Percentiles rank a stretch among this genome's conserved stretches.
Conservation (phyloP, 2,888 invertebrate genomes). For the Lithodes maja region DNA sequence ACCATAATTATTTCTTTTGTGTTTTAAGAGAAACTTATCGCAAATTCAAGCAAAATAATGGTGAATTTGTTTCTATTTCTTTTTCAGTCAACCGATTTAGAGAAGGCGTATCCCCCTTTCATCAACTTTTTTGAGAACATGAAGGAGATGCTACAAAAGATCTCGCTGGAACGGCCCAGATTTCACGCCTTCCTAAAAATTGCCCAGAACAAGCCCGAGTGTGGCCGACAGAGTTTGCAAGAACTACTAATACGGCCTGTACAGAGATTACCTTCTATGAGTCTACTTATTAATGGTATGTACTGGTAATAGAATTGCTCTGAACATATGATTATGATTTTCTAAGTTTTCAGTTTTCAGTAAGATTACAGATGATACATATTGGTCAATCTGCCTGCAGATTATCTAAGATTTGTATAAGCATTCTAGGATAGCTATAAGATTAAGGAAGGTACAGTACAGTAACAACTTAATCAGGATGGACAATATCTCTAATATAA, state of each 20-base stretch:
- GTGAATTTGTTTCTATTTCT: background rate
- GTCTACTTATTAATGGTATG: conserved; percentile 92
- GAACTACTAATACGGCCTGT: conserved; percentile 98
- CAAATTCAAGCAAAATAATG: too few relatives aligned
- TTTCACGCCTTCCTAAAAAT: conserved; percentile 99
- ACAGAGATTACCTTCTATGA: conserved; percentile 96
- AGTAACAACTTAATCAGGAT: too few relatives aligned
- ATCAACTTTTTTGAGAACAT: conserved; percentile 98
- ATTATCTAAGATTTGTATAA: too few relatives aligned
- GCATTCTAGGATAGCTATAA: too few relatives aligned
- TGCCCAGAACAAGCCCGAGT: conserved; percentile 91
- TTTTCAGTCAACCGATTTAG: conserved; percentile 78
- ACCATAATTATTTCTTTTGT: too few relatives aligned
- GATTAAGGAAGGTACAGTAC: too few relatives aligned
- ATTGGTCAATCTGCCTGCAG: too few relatives aligned
- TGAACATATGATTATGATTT: too few relatives aligned
- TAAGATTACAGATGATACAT: too few relatives aligned
- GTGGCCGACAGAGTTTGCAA: conserved; percentile 95
- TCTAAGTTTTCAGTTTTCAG: too few relatives aligned
- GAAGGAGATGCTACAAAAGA: conserved; percentile 92
- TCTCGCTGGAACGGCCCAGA: conserved; percentile 93
- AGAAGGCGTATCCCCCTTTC: conserved; percentile 97
- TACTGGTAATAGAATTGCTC: background rate
- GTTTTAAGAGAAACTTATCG: too few relatives aligned
- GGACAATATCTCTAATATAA: too few relatives aligned